Conservation (phyloP, 1,140 invertebrate species). For the Caenorhabditis latens region DNA sequence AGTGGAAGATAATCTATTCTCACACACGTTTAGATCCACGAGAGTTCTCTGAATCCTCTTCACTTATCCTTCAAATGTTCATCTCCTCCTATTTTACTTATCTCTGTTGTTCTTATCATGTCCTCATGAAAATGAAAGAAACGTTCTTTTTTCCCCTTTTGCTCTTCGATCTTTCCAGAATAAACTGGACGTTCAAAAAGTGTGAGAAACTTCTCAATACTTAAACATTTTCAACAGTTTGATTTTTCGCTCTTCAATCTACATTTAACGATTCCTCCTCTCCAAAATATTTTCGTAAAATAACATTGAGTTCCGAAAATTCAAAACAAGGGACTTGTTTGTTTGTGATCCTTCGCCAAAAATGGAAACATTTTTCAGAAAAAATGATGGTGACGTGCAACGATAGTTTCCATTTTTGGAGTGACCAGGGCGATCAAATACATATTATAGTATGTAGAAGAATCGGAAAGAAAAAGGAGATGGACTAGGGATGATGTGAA, state of each 20-base stretch:
- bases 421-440: slow-evolving; percentile 37
- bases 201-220: neutral
- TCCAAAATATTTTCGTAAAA: no score
- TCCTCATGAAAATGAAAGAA: neutral
- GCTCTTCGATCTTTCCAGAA: neutral
- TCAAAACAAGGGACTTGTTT: neutral
- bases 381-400: slow-evolving; percentile 22
- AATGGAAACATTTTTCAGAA: neutral
- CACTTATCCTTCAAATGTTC: neutral
- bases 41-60: neutral
- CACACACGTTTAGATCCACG: neutral
- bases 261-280: no score
- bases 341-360: neutral
- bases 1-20: no score
- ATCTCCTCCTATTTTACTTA: neutral
- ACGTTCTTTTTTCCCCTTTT: neutral
- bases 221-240: neutral
- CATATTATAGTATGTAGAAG: slow-evolving; percentile 18
- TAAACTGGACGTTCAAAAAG: neutral
- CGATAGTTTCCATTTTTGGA: slow-evolving; percentile 24
- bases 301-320: no score
- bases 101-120: neutral
- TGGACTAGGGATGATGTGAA: neutral
- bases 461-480: neutral
- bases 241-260: no score